These are phyloP conservation scores for Buphagus erythrorhynchus DNA, from an alignment of 2,797 vertebrate species.

Conservation along the genomic window DNA sequence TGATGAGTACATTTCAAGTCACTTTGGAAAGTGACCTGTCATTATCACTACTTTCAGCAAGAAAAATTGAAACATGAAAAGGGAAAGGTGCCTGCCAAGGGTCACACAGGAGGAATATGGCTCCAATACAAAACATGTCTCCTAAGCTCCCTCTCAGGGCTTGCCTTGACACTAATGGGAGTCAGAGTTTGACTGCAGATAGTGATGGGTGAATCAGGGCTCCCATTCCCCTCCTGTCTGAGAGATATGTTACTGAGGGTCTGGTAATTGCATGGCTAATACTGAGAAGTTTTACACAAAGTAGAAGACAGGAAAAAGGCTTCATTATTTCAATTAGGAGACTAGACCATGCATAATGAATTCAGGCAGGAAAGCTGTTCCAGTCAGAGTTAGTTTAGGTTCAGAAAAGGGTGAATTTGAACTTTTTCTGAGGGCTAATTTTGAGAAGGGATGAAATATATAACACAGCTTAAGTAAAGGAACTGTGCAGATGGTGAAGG, in stretches of 20 bases:
- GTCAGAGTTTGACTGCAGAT: neutral
- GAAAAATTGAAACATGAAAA: neutral
- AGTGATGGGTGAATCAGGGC: neutral
- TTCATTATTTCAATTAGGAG: conserved; percentile 52
- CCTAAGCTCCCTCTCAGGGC: neutral
- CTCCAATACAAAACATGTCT: neutral
- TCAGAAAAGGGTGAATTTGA: conserved; percentile 32
- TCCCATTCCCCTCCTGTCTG: neutral
- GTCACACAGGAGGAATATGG: neutral
- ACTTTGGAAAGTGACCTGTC: neutral
- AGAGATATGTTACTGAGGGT: neutral
- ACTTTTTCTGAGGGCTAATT: neutral
- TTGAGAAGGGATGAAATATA: conserved; percentile 25
- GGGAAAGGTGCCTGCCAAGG: neutral
- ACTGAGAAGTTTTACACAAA: neutral
- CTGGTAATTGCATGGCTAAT: neutral
- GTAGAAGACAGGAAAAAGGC: neutral
- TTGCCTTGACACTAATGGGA: neutral
- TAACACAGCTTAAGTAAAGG: neutral
- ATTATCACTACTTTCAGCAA: neutral
- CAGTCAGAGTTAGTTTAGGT: conserved; percentile 24
- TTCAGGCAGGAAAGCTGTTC: conserved; percentile 54
- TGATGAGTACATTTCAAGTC: neutral
- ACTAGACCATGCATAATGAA: conserved; percentile 43
- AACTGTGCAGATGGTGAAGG: conserved; percentile 6